phyloP scores from a whole-genome alignment of 2,888 invertebrate species.

The Taenaris catops region DNA sequence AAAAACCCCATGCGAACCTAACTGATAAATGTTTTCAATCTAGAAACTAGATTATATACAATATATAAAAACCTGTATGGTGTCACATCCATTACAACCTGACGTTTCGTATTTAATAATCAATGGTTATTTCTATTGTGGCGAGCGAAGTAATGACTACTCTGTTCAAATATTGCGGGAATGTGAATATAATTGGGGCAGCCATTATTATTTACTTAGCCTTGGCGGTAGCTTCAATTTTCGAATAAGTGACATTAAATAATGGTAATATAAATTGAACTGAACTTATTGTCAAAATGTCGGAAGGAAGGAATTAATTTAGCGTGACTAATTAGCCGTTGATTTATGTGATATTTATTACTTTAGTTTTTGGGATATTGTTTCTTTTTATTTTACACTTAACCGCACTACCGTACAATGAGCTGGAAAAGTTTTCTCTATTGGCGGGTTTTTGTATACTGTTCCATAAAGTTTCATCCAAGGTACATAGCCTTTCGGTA shows the following conservation, averaged over 20 bases:
- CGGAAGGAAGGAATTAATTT: not conserved
- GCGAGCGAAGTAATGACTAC: slow-evolving; percentile 39
- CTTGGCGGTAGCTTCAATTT: slow-evolving; percentile 25
- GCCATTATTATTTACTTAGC: slow-evolving; percentile 34
- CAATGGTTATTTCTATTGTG: slow-evolving; percentile 40
- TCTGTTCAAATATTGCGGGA: slow-evolving; percentile 52
- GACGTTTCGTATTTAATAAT: too few relatives aligned
- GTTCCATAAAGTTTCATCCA: too few relatives aligned
- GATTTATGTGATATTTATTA: not conserved
- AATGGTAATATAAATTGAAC: slow-evolving; percentile 8
- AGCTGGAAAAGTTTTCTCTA: too few relatives aligned
- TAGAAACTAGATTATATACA: too few relatives aligned
- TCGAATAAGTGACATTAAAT: slow-evolving; percentile 21
- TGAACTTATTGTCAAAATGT: not conserved
- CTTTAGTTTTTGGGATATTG: too few relatives aligned
- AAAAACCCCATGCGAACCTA: too few relatives aligned
- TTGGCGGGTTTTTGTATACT: too few relatives aligned
- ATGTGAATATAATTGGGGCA: slow-evolving; percentile 65
- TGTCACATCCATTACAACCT: slow-evolving; percentile 19
- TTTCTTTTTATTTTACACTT: too few relatives aligned
- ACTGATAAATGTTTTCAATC: too few relatives aligned
- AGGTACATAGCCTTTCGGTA: too few relatives aligned
- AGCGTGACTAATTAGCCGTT: slow-evolving; percentile 3
- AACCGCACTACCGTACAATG: too few relatives aligned
- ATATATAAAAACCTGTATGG: too few relatives aligned